Percentiles rank a stretch among this genome's conserved stretches.
phyloP scores from a whole-genome alignment of 2,888 invertebrate species.

The Anthrax anthrax region DNA sequence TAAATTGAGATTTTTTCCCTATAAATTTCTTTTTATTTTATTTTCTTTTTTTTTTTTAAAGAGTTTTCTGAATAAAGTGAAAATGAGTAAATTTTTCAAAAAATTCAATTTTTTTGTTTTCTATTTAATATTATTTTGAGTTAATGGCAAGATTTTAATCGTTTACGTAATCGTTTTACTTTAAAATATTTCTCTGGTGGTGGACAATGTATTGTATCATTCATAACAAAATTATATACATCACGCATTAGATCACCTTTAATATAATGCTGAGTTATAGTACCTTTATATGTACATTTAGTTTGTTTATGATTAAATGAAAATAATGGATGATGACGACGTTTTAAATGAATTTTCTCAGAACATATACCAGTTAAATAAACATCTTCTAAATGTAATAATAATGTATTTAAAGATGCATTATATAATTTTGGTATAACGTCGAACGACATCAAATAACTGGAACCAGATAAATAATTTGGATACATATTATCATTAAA shows the following conservation, averaged over 20 bases:
- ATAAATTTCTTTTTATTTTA: no score
- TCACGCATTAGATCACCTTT: slow-evolving; percentile 36
- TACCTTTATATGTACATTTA: slow-evolving; percentile 38
- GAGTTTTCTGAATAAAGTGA: no score
- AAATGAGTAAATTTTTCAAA: no score
- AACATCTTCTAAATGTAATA: slow-evolving; percentile 66
- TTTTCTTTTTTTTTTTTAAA: no score
- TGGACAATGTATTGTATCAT: slow-evolving; percentile 26
- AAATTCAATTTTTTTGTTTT: no score
- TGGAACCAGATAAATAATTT: slow-evolving; percentile 67
- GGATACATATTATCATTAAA: slow-evolving; percentile 58
- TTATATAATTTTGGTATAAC: slow-evolving; percentile 50
- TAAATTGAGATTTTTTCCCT: no score
- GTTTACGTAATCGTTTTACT: slow-evolving; percentile 15
- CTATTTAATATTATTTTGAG: no score
- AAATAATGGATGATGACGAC: slow-evolving; percentile 51
- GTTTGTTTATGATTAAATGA: slow-evolving; percentile 32
- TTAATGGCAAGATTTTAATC: slow-evolving; percentile 17
- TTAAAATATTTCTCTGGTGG: slow-evolving; percentile 27
- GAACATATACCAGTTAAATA: slow-evolving; percentile 66
- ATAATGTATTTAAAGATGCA: slow-evolving; percentile 49
- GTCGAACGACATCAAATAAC: slow-evolving; percentile 58
- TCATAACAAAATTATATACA: slow-evolving; percentile 27
- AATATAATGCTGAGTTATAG: slow-evolving; percentile 42
- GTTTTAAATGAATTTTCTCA: slow-evolving; percentile 39